A percentile compares a stretch with the other conserved stretches of the same genome.
Conservation (phyloP, 2,797 vertebrate genomes). For the Crypturellus tataupa region DNA sequence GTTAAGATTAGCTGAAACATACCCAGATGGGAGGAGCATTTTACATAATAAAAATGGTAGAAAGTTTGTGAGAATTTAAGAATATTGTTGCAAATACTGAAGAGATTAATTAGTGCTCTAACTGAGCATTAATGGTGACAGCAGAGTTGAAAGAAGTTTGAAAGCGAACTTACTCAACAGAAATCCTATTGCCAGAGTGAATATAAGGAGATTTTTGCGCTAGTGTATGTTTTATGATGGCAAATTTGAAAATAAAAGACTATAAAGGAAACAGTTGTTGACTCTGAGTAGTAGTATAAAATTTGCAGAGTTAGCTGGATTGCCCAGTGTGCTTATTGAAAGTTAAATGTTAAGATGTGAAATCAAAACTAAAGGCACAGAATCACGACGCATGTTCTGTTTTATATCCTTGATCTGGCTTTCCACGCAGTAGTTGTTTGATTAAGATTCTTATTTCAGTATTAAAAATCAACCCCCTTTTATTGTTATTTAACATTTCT, state of each 20-base stretch:
- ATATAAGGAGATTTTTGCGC: not conserved
- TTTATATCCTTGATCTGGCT: not conserved
- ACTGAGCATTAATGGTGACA: not conserved
- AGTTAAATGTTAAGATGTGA: not conserved
- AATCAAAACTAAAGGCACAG: not conserved
- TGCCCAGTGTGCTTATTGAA: not conserved
- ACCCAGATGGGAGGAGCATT: not conserved
- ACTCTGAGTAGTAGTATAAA: not conserved
- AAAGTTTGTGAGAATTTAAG: constrained; percentile 17
- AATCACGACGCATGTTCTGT: not conserved
- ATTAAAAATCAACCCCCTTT: not conserved
- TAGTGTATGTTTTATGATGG: not conserved
- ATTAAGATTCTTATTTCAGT: not conserved
- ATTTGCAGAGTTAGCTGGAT: not conserved
- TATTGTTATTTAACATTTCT: not conserved
- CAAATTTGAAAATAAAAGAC: not conserved
- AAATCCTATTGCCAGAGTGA: not conserved
- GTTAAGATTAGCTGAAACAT: constrained; percentile 15
- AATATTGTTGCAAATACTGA: not conserved
- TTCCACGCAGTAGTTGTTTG: not conserved
- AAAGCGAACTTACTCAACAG: not conserved
- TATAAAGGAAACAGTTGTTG: not conserved
- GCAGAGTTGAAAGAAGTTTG: not conserved
- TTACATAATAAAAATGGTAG: not conserved
- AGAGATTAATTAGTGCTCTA: constrained; percentile 5